phyloP scores from a whole-genome alignment of 2,797 vertebrate genomes.

The Phataginus tricuspis region DNA sequence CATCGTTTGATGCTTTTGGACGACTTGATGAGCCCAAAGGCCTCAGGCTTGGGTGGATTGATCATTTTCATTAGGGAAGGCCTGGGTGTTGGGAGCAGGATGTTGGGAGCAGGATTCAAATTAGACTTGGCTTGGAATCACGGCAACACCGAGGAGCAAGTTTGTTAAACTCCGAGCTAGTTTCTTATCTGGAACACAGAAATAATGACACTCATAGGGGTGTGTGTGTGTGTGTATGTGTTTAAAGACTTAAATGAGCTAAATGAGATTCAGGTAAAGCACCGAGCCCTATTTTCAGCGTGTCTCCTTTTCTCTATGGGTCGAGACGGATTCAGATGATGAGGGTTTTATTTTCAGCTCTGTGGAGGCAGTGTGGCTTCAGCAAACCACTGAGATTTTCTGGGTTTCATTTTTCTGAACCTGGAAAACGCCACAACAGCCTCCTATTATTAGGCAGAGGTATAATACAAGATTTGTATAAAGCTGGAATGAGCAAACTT shows the following conservation, averaged over 20 bases:
- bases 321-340: background rate
- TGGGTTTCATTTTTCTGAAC: background rate
- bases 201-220: background rate
- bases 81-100: background rate
- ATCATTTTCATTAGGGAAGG: conserved; percentile 2
- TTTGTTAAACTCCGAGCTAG: background rate
- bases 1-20: conserved; percentile 43
- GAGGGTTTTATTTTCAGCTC: conserved; percentile 14
- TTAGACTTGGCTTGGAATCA: background rate
- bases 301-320: background rate
- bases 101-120: background rate
- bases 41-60: background rate
- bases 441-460: background rate
- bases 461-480: background rate
- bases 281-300: background rate
- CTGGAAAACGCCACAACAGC: background rate
- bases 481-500: background rate
- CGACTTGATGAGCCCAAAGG: background rate
- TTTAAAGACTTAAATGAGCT: background rate
- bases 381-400: background rate
- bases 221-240: background rate
- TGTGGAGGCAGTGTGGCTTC: background rate
- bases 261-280: background rate
- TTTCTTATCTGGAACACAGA: background rate
- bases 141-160: background rate